A percentile compares a stretch with the other conserved stretches of the same genome.
Evolutionary conservation across 1,140 invertebrate genomes (phyloP).

Genomic region (Lordiphosa clarofinis): DNA sequence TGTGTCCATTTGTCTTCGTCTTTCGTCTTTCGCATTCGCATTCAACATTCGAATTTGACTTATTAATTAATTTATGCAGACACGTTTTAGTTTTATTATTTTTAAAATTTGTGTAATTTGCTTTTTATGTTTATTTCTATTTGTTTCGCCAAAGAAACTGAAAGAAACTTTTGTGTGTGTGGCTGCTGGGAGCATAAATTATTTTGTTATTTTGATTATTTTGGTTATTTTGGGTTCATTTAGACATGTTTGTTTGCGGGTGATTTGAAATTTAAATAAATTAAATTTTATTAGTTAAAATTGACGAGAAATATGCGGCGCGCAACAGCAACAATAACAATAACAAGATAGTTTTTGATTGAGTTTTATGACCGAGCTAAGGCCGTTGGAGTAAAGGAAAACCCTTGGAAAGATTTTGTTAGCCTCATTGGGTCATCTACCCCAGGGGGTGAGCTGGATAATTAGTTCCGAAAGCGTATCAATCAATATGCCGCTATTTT

Average conservation of each 20-base stretch:
- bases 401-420: slow-evolving; percentile 9
- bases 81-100: slow-evolving; percentile 79
- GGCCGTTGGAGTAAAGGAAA: too few relatives aligned
- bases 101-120: slow-evolving; percentile 77
- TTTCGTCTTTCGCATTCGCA: slow-evolving; percentile 31
- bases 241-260: slow-evolving; percentile 40
- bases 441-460: slow-evolving; percentile 54
- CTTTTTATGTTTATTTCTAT: slow-evolving; percentile 40
- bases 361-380: slow-evolving; percentile 39
- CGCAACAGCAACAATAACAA: slow-evolving; percentile 45
- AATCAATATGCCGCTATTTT: slow-evolving; percentile 65
- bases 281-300: slow-evolving; percentile 77
- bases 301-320: slow-evolving; percentile 69
- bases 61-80: slow-evolving; percentile 80
- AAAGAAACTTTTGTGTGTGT: slow-evolving; percentile 27
- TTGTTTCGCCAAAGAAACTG: slow-evolving; percentile 25
- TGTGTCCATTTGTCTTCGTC: slow-evolving; percentile 19
- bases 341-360: slow-evolving; percentile 73
- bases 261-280: slow-evolving; percentile 69
- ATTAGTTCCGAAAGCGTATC: slow-evolving; percentile 55
- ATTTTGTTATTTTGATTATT: slow-evolving; percentile 38
- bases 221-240: slow-evolving; percentile 33
- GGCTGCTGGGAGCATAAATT: slow-evolving; percentile 65
- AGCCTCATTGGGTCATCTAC: slow-evolving; percentile 59
- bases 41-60: slow-evolving; percentile 61